These are phyloP conservation scores for Potamarius usumacintae DNA, from an alignment of 2,113 vertebrate genomes.

Conservation along the genomic window DNA sequence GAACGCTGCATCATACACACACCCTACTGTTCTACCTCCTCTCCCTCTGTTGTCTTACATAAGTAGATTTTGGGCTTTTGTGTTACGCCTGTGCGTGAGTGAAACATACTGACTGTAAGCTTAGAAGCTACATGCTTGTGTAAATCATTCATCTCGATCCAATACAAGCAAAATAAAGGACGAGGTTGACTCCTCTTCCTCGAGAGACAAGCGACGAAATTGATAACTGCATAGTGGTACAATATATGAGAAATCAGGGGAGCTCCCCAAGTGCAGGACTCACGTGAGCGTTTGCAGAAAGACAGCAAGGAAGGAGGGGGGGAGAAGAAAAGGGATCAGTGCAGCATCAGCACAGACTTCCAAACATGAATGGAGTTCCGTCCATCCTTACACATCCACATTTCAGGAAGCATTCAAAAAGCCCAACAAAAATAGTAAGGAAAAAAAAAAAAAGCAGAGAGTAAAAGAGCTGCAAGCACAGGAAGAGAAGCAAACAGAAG, in stretches of 20 bases:
- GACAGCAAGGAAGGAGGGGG: constrained; percentile 7
- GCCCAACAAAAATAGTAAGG: not conserved
- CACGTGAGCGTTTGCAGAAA: constrained; percentile 48
- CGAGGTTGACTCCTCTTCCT: not conserved
- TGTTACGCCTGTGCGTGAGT: constrained; percentile 9
- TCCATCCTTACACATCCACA: constrained; percentile 50
- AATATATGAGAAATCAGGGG: not conserved
- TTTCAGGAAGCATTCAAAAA: constrained; percentile 22
- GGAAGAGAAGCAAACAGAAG: constrained; percentile 29
- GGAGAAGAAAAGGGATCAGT: constrained; percentile 21
- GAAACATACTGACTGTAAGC: constrained; percentile 26
- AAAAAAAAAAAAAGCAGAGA: constrained; percentile 19
- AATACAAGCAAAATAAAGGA: constrained; percentile 34
- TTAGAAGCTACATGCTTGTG: constrained; percentile 42
- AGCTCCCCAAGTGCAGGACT: constrained; percentile 45
- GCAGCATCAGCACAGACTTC: constrained; percentile 36
- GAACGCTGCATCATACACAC: constrained; percentile 28
- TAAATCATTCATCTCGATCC: constrained; percentile 47
- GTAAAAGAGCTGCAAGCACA: constrained; percentile 4
- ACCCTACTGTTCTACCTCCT: constrained; percentile 10
- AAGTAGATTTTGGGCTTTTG: constrained; percentile 24
- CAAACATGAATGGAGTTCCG: not conserved
- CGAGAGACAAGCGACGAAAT: constrained; percentile 4
- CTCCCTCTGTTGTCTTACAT: constrained; percentile 31
- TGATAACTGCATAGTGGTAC: not conserved